Conservation (phyloP, 1,140 invertebrate genomes). For the Papilio helenus region DNA sequence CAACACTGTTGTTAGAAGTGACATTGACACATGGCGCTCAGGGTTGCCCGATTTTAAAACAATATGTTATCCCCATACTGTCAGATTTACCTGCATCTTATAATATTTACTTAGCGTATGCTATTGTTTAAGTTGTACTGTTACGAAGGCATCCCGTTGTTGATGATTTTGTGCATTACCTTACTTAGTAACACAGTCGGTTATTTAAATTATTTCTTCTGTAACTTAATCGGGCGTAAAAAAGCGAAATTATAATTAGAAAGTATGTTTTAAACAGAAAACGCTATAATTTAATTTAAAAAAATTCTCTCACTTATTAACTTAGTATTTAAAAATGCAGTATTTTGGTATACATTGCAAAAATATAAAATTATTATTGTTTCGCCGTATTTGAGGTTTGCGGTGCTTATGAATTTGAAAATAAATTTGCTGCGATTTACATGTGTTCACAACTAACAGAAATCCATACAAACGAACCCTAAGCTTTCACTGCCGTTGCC, state of each 20-base stretch:
- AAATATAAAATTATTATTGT: constrained; percentile 62
- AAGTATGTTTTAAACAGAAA: constrained; percentile 43
- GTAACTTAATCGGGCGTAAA: constrained; percentile 72
- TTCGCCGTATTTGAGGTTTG: constrained; percentile 64
- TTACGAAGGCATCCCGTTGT: constrained; percentile 79
- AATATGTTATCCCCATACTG: constrained; percentile 47
- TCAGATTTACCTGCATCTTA: constrained; percentile 64
- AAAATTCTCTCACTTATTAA: constrained; percentile 75
- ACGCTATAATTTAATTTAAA: constrained; percentile 51
- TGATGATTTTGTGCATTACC: constrained; percentile 74
- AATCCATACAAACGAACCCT: no score
- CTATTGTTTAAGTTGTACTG: constrained; percentile 81
- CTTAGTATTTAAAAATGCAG: constrained; percentile 80
- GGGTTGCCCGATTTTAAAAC: background rate
- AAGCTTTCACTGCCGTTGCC: no score
- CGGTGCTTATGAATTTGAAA: constrained; percentile 51
- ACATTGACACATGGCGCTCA: background rate
- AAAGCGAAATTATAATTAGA: constrained; percentile 60
- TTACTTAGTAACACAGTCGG: constrained; percentile 80
- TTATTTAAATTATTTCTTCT: constrained; percentile 67
- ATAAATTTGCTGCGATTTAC: constrained; percentile 60
- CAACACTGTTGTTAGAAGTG: constrained; percentile 6
- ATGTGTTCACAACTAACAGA: constrained; percentile 76
- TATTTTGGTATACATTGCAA: constrained; percentile 83
- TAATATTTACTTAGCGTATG: constrained; percentile 73